Conservation (phyloP, 2,888 invertebrate species). For the Eupithecia vulgata region DNA sequence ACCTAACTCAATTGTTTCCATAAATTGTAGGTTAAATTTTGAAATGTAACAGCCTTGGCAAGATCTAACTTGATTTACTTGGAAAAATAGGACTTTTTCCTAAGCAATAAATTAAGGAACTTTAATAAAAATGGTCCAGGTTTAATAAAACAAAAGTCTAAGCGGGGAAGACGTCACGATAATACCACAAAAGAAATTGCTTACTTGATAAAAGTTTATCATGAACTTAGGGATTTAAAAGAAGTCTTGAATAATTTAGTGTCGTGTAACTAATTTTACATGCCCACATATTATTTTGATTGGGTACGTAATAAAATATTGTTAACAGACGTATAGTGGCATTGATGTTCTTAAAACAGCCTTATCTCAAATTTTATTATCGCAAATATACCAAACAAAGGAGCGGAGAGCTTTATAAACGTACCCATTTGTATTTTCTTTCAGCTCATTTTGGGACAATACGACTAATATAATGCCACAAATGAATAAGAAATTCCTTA, state of each 20-base stretch:
- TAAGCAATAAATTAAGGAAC: neutral
- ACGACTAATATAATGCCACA: constrained; percentile 78
- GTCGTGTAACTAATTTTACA: neutral
- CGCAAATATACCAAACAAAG: constrained; percentile 18
- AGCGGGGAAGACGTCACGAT: neutral
- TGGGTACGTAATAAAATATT: neutral
- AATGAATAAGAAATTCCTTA: constrained; percentile 76
- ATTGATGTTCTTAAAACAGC: neutral
- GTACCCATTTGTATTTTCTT: constrained; percentile 69
- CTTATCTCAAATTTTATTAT: constrained; percentile 1
- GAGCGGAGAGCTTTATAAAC: constrained; percentile 61
- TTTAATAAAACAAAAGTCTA: neutral
- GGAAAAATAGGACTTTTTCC: neutral
- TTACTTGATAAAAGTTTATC: neutral
- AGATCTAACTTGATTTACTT: neutral
- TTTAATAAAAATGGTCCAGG: neutral
- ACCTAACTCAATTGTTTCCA: too few species aligned
- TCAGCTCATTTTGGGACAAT: constrained; percentile 73
- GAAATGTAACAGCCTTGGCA: neutral
- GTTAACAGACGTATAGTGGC: neutral
- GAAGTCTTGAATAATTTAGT: neutral
- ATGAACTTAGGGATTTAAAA: neutral
- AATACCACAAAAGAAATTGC: neutral
- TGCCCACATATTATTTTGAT: neutral
- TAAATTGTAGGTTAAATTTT: too few species aligned